Evolutionary conservation across 2,888 invertebrate genomes (phyloP).

Genomic region (Stenoptilia bipunctidactyla): DNA sequence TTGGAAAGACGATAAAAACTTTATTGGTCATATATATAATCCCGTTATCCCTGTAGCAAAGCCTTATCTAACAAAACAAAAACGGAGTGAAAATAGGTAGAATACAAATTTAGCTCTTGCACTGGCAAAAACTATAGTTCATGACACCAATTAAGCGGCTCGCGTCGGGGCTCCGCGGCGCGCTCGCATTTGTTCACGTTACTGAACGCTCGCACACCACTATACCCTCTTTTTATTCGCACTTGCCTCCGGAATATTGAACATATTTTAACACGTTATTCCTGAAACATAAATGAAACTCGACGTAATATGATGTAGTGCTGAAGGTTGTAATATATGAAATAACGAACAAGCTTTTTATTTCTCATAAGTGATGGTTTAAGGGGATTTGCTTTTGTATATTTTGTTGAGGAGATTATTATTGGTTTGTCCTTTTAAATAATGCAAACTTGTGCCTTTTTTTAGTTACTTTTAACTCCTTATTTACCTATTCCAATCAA

Average conservation of each 20-base stretch:
- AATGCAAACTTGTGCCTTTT: too few relatives aligned
- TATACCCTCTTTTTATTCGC: conserved; percentile 6
- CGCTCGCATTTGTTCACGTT: conserved; percentile 9
- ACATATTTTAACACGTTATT: neutral
- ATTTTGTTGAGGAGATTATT: too few relatives aligned
- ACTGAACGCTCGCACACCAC: conserved; percentile 1
- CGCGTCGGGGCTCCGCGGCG: neutral
- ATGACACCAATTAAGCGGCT: conserved; percentile 1
- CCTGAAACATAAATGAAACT: neutral
- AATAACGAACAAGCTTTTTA: too few relatives aligned
- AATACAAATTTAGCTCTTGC: neutral
- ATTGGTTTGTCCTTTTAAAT: too few relatives aligned
- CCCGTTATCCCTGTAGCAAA: too few relatives aligned
- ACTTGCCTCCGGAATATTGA: neutral
- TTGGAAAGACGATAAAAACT: too few relatives aligned
- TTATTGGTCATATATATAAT: too few relatives aligned
- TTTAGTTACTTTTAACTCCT: too few relatives aligned
- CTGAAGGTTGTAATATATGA: too few relatives aligned
- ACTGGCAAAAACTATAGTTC: neutral
- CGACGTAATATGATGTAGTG: conserved; percentile 1
- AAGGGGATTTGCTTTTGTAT: too few relatives aligned
- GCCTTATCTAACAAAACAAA: neutral
- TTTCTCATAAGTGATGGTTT: too few relatives aligned
- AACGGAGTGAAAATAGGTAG: neutral
- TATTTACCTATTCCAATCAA: too few relatives aligned